Percentiles rank a stretch among this genome's conserved stretches.
Evolutionary conservation across 2,888 invertebrate genomes (phyloP).

Genomic region (Exocentrus adspersus): DNA sequence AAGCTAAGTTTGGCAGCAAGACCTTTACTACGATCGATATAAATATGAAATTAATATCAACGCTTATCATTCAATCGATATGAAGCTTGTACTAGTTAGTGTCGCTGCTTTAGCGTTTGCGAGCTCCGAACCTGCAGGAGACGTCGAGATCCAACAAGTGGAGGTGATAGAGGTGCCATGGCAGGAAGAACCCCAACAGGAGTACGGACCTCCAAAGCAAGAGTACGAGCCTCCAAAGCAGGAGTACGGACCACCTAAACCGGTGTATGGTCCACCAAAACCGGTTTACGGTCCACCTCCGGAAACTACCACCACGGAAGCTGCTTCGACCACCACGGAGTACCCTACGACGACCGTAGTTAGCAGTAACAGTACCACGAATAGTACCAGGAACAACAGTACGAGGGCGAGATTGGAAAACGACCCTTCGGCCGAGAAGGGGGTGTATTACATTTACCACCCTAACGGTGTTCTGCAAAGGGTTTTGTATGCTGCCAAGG

Average conservation of each 20-base stretch:
- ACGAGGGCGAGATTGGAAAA: constrained; percentile 19
- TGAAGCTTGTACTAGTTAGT: constrained; percentile 14
- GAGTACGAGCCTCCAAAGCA: constrained; percentile 55
- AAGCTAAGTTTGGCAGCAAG: constrained; percentile 23
- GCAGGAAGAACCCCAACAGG: constrained; percentile 50
- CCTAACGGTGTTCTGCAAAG: constrained; percentile 72
- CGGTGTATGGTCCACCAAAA: constrained; percentile 53
- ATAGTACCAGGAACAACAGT: background rate
- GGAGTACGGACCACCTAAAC: constrained; percentile 49
- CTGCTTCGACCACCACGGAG: constrained; percentile 54
- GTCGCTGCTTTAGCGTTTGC: constrained; percentile 6
- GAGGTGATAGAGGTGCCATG: constrained; percentile 31
- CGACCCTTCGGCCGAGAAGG: constrained; percentile 63
- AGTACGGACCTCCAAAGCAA: constrained; percentile 49
- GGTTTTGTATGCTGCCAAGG: constrained; percentile 69
- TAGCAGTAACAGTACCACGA: constrained; percentile 6
- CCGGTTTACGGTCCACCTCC: constrained; percentile 40
- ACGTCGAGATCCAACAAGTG: constrained; percentile 34
- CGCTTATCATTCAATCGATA: constrained; percentile 8
- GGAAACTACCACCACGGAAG: constrained; percentile 39
- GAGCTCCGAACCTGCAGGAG: constrained; percentile 27
- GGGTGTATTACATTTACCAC: constrained; percentile 73
- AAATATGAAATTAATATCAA: constrained; percentile 20
- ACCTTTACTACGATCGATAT: constrained; percentile 9
- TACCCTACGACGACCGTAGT: constrained; percentile 38